Base-by-base conservation (phyloP, 2,113 vertebrate species). In the Saguinus imperator region DNA sequence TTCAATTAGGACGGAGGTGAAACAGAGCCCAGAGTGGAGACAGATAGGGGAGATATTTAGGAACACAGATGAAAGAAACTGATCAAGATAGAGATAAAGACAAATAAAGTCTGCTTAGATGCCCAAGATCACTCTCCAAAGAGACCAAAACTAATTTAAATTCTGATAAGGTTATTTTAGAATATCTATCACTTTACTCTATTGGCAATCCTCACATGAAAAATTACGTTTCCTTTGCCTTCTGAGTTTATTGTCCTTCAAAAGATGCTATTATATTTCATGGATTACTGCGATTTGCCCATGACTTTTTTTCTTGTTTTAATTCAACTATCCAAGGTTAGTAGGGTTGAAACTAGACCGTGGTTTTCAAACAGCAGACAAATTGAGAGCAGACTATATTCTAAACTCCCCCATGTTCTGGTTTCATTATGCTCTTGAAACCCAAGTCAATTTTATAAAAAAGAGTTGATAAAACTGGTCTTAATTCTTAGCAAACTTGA, bases 351-450 rank as follows among this genome's bases (percentile, higher is more conserved):
- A 98, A 98, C 98, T 37, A 98, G 97, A 98, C 96, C 96, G 66
- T 95, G 95, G 98, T 97, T 98, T 97, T 92, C 88, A 94, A 96
- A 97, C 48, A 96, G 73, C 86, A 98, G 97, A 95, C 94, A 95
- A 96, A 96, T 87, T 97, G 96, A 98, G 95, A 97, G 43, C 66
- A 98, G 96, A 98, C 97, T 97, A 48, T 64, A 95, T 86, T 97
- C 85, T 96, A 91, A 96, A 96, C 97, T 97, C 98, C 94, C 88
- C 98, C 97, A 98, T 75, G 8, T 97, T 96, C 94, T 98, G 95
- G 97, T 98, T 98, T 98, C 97, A 89, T 97, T 97, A 97, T 52
- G 50, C 58, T 98, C 97, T 97, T 96, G 97, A 98, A 98, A 98
- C 97, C 77, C 86, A 95, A 91, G 85, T 94, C 77, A 88, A 97